These are phyloP conservation scores for Phalanger gymnotis DNA, from an alignment of 2,797 vertebrate genomes.

Conservation along the genomic window DNA sequence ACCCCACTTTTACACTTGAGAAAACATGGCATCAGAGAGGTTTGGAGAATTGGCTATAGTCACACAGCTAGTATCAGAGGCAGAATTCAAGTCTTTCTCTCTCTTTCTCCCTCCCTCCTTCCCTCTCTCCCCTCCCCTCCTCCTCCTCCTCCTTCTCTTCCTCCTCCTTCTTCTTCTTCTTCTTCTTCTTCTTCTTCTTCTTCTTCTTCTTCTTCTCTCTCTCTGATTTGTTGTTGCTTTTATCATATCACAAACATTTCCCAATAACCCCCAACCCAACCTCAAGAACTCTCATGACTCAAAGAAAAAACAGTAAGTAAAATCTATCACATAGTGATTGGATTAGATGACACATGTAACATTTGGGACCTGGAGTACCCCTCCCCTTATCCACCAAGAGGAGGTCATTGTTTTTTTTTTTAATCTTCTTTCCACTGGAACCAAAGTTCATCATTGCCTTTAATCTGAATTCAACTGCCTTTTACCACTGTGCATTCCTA, in stretches of 20 bases:
- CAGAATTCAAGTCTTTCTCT: neutral
- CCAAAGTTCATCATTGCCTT: neutral
- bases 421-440: neutral
- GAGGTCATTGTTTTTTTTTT: neutral
- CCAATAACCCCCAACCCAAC: neutral
- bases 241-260: neutral
- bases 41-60: no score
- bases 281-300: neutral
- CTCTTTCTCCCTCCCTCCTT: neutral
- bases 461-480: neutral
- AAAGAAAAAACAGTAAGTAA: neutral
- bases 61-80: neutral
- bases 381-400: neutral
- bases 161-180: no score
- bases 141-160: no score
- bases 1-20: neutral
- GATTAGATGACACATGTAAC: neutral
- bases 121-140: neutral
- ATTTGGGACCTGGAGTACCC: neutral
- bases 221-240: neutral
- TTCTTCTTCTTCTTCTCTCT: no score
- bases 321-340: neutral
- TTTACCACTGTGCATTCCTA: neutral
- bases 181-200: fast-evolving
- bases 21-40: neutral